These are phyloP conservation scores for Fulica atra DNA, from an alignment of 2,113 vertebrate genomes.

Conservation along the genomic window DNA sequence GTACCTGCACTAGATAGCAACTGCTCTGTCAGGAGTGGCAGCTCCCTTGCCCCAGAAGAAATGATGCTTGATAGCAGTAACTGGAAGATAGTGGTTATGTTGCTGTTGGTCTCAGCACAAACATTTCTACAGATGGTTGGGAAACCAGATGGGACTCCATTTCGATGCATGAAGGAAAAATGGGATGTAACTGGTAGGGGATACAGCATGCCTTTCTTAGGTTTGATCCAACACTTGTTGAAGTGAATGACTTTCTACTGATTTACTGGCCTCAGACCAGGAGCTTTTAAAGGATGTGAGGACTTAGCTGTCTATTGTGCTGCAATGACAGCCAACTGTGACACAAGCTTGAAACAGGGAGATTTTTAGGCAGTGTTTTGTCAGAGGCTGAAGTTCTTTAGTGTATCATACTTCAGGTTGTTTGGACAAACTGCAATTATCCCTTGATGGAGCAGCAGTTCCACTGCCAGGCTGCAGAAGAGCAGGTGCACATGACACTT, in stretches of 20 bases:
- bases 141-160: background rate
- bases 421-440: background rate
- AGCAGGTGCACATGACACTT: background rate
- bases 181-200: background rate
- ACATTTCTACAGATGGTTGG: background rate
- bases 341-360: background rate
- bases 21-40: background rate
- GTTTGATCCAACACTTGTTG: background rate
- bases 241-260: background rate
- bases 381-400: background rate
- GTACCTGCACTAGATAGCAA: background rate
- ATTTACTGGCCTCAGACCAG: background rate
- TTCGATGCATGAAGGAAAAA: background rate
- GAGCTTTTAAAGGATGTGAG: background rate
- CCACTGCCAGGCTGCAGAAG: background rate
- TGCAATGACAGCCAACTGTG: background rate
- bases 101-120: background rate
- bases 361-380: background rate
- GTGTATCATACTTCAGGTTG: background rate
- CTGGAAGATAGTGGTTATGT: fast-evolving
- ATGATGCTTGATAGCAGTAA: background rate
- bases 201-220: background rate
- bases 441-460: background rate
- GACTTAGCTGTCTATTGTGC: background rate
- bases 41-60: background rate